Evolutionary conservation across 2,797 vertebrate genomes (phyloP), one percentile per base, ranked within the genome.

Genomic region (Schizopygopsis malacanthus): DNA sequence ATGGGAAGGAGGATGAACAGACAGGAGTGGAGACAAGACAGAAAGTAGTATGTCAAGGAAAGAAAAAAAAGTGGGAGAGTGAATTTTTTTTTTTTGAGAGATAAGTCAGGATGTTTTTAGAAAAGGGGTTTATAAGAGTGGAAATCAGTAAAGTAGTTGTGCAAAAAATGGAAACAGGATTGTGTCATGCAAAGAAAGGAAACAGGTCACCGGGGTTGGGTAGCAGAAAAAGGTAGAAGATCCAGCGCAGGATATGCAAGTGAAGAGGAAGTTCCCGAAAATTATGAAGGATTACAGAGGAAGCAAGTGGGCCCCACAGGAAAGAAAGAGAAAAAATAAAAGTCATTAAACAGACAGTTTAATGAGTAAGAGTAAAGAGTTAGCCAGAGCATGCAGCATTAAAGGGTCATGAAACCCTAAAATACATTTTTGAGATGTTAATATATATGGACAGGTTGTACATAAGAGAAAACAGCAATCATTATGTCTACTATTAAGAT

Each of bases 281-380:
- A 45, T 70, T 81, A 59, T 71, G 75, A n/a, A 75, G 75, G 79
- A 72, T 70, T 61, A 75, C 41, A 54, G 50, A 83, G 69, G 72
- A 81, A 86, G 59, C 45, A 8, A 71, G 79, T 83, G 70, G 81
- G 73, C 72, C 81, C 83, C 84, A 87, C 83, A 79, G 86, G 83
- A 87, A 90, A 81, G 88, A 70, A 80, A 81, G 83, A 80, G 73
- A 85, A 87, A 45, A 85, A 52, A 80, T 28, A 82, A 86, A 72
- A 88, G 16, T 84, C 84, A 82, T 65, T 86, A 79, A 86, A 79
- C 65, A 83, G 81, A 56, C 72, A n/a, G n/a, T n/a, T n/a, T n/a
- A n/a, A n/a, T n/a, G n/a, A n/a, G n/a, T n/a, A n/a, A 76, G 69
- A 85, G 50, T 75, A 77, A 59, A 61, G 52, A 50, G 52, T 85